Evolutionary conservation across 2,113 vertebrate species (phyloP), one percentile per base, ranked within the genome.

Genomic region (Panthera uncia): DNA sequence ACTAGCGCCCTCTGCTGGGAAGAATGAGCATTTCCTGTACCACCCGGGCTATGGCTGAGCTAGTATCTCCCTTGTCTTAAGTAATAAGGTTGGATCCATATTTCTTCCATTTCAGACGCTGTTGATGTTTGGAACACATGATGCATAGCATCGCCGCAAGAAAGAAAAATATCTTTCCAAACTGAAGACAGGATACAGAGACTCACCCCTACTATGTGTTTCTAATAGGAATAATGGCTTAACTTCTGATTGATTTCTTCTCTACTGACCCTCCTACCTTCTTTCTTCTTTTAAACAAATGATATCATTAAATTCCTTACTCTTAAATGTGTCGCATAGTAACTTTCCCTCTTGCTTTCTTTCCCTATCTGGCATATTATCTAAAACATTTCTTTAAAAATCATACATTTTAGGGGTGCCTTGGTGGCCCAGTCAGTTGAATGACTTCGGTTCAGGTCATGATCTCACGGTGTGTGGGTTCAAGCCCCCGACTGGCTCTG

Each of bases 1-100:
- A 63, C 97, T 88, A 91, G 89, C 95, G 97, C 98, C 97, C 98
- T 98, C 98, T 98, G 95, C 97, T 98, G 98, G 98, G 15, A 18
- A 71, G 38, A 95, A 94, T 21, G 55, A 85, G 68, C 65, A 94
- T 95, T 94, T 91, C 80, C 1, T 1, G 21, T 55, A 21, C 71
- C 61, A 15, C 12, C 10, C 6, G 73, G 79, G 55, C 73, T 63
- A 10, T 19, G 74, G 29, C 74, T 65, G 48, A 92, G 61, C 55
- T 10, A 79, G 55, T 36, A 61, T 89, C 71, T 65, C 14, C 31
- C 85, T 80, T 33, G n/a, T 52, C 23, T 45, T 12, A 41, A 71
- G 15, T 27, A 57, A 18, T 31, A 31, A 38, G 4, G 25, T 13
- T 38, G 41, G 5, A 48, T 55, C 38, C 19, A 2, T 29, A 52